Evolutionary conservation across 2,113 vertebrate genomes (phyloP), one percentile per base, ranked within the genome.

Genomic region (Petaurus breviceps): DNA sequence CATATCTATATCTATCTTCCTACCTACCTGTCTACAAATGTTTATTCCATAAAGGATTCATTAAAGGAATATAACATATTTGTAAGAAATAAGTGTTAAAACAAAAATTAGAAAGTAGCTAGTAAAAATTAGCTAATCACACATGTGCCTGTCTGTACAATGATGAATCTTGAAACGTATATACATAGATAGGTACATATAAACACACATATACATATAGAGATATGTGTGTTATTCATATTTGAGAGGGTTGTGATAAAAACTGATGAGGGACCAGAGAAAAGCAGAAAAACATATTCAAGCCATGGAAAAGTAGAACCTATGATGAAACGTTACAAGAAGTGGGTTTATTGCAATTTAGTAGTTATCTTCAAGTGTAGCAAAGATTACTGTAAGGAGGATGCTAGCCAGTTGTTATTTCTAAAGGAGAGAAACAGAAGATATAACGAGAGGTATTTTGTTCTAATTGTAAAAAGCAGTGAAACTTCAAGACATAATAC

Each of bases 51-150:
- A 97, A 97, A 94, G 95, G 95, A 68, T 95, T 96, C 89, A 96
- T 94, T 96, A 96, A 96, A 97, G 96, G 90, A 95, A 97, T 95
- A 90, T 94, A 94, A 96, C 96, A 97, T 97, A 98, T 97, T 98
- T 97, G 95, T 96, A 97, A 97, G 92, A 89, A 96, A 95, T 90
- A 96, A 96, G 93, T 95, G 51, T 93, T 93, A 96, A 50, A 94
- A n/a, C 93, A 68, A 94, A 97, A 97, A 98, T 96, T 97, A 97
- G 96, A 96, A 95, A 94, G 93, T 95, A 97, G 95, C 96, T 97
- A 96, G 96, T 94, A 92, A 57, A 91, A 96, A 95, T 94, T 57
- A 95, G 77, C 24, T 12, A 95, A 57, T 57, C 93, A 94, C 37
- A 43, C 92, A 96, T 51, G 51, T 97, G 94, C 96, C 0, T 94